Conservation (phyloP, 2,113 vertebrate genomes). For the Pristiophorus japonicus region DNA sequence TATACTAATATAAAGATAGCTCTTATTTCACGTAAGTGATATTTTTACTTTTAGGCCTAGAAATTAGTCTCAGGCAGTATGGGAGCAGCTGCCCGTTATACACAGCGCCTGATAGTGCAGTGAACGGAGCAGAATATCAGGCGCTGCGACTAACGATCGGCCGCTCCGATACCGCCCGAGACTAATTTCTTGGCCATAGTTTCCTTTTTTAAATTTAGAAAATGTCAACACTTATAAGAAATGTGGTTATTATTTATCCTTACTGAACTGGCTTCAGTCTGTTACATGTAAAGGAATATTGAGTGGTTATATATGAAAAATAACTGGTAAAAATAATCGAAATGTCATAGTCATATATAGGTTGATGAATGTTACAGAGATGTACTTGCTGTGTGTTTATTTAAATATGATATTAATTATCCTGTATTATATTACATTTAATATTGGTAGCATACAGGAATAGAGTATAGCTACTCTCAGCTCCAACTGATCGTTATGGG, state of each 20-base stretch:
- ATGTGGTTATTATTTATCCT: no score
- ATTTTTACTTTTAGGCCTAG: neutral
- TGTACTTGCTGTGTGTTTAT: neutral
- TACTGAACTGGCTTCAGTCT: neutral
- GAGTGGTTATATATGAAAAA: no score
- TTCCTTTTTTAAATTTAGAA: neutral
- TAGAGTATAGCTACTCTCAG: neutral
- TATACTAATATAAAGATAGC: neutral
- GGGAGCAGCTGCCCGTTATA: no score
- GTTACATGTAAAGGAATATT: no score
- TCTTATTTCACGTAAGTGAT: neutral
- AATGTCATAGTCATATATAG: neutral
- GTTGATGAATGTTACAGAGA: neutral
- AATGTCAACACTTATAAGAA: neutral
- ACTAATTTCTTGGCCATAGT: no score
- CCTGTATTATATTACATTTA: neutral
- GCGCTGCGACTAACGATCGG: no score
- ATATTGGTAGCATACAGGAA: neutral
- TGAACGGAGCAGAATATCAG: no score
- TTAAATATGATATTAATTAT: neutral
- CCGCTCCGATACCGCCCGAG: no score
- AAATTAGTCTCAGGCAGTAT: no score
- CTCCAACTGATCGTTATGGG: neutral
- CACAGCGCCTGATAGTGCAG: no score
- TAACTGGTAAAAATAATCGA: no score